Percentiles rank a stretch among this genome's conserved stretches.
Conservation (phyloP, 1,140 invertebrate species). For the Magallana angulata region DNA sequence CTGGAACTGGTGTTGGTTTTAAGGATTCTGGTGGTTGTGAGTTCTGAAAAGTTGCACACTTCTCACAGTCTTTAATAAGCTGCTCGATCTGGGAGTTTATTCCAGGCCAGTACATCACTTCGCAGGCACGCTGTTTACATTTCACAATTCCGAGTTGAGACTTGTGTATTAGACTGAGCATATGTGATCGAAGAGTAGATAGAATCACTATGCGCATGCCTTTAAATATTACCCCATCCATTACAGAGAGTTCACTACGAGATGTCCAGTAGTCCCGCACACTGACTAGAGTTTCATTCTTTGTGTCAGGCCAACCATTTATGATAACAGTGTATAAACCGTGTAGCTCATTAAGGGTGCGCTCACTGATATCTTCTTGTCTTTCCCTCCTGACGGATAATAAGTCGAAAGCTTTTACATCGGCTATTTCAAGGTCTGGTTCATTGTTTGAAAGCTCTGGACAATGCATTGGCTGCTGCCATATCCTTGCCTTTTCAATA, state of each 20-base stretch:
- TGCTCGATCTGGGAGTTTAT: conserved; percentile 41
- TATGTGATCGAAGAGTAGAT: conserved; percentile 15
- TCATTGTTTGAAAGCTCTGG: too few species aligned
- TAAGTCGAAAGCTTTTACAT: too few species aligned
- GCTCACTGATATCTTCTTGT: too few species aligned
- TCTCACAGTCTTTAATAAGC: conserved; percentile 6
- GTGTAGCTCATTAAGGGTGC: too few species aligned
- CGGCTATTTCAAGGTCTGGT: too few species aligned
- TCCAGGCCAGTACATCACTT: conserved; percentile 40
- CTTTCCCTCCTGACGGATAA: too few species aligned
- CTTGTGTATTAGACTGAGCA: conserved; percentile 42
- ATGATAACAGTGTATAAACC: too few species aligned
- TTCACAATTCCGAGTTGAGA: conserved; percentile 48
- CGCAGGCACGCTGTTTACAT: conserved; percentile 48
- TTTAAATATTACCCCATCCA: neutral
- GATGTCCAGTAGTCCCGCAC: neutral
- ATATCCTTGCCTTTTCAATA: too few species aligned
- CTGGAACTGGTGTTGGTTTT: conserved; percentile 31
- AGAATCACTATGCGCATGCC: conserved; percentile 41
- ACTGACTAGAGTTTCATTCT: neutral
- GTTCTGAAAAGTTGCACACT: conserved; percentile 21
- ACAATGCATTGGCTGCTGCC: too few species aligned
- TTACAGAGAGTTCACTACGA: too few species aligned
- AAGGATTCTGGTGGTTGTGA: conserved; percentile 15
- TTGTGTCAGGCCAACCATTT: neutral